These are phyloP conservation scores for Glaucomys volans DNA, from an alignment of 2,113 vertebrate genomes.

Conservation along the genomic window DNA sequence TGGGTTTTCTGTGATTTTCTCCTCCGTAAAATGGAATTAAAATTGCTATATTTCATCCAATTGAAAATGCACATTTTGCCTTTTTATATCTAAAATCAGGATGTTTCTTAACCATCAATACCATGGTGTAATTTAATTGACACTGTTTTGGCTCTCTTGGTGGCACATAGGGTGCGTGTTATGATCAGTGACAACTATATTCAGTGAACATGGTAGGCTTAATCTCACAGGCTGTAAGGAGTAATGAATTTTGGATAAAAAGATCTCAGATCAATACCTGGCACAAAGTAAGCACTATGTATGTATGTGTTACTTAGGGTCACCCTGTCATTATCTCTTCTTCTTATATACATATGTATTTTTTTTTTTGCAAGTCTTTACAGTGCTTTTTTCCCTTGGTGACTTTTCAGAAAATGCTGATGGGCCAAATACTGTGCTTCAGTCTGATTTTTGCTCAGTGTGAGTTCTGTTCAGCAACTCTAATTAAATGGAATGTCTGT, in stretches of 20 bases:
- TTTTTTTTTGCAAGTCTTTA: neutral
- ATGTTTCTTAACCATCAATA: neutral
- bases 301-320: neutral
- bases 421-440: neutral
- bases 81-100: neutral
- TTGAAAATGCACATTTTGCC: neutral
- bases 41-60: neutral
- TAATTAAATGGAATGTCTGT: neutral
- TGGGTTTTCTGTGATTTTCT: neutral
- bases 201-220: neutral
- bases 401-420: slow-evolving; percentile 16
- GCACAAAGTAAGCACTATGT: neutral
- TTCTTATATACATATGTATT: neutral
- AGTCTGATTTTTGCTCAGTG: neutral
- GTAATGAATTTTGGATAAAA: neutral
- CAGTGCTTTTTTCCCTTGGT: neutral
- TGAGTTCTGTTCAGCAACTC: neutral
- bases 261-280: neutral
- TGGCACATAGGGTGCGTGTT: neutral
- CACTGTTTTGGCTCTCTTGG: neutral
- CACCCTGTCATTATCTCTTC: neutral
- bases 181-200: neutral
- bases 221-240: neutral
- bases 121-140: neutral
- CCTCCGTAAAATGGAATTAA: slow-evolving; percentile 1